phyloP scores from a whole-genome alignment of 2,113 vertebrate genomes.

The Crotalus horridus region DNA sequence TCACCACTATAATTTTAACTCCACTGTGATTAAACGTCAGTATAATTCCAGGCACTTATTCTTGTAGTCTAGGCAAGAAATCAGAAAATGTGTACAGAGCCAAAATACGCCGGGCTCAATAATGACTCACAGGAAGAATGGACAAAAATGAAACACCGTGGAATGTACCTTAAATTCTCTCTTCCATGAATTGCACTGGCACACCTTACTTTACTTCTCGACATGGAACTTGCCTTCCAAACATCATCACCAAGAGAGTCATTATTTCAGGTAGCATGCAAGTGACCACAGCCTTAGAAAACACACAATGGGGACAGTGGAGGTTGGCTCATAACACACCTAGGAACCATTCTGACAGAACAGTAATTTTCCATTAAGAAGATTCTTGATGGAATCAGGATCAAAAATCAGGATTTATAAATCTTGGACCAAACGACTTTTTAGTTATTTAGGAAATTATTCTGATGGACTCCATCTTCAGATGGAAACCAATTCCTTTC shows the following conservation, averaged over 20 bases:
- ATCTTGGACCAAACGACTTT: neutral
- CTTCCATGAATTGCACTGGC: slow-evolving; percentile 18
- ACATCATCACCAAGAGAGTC: slow-evolving; percentile 17
- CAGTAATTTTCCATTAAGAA: slow-evolving; percentile 42
- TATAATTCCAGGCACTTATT: neutral
- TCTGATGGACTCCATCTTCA: neutral
- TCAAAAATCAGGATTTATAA: slow-evolving; percentile 3
- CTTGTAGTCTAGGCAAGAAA: neutral
- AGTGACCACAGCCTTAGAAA: slow-evolving; percentile 45
- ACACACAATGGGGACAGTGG: slow-evolving; percentile 38
- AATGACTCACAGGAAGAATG: neutral
- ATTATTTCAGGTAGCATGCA: slow-evolving; percentile 35
- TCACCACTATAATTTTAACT: neutral
- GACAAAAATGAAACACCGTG: neutral
- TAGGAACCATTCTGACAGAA: slow-evolving; percentile 47
- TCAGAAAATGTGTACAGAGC: neutral
- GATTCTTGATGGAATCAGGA: neutral
- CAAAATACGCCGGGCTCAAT: neutral
- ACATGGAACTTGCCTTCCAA: neutral
- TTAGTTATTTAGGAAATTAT: neutral
- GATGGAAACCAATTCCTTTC: neutral
- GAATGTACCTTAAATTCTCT: slow-evolving; percentile 55
- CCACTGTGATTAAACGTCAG: neutral
- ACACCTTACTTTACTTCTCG: slow-evolving; percentile 4
- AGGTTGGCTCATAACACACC: slow-evolving; percentile 48